Evolutionary conservation across 1,140 invertebrate species (phyloP), one percentile per base, ranked within the genome.

Genomic region (Tetragonula clypearis): DNA sequence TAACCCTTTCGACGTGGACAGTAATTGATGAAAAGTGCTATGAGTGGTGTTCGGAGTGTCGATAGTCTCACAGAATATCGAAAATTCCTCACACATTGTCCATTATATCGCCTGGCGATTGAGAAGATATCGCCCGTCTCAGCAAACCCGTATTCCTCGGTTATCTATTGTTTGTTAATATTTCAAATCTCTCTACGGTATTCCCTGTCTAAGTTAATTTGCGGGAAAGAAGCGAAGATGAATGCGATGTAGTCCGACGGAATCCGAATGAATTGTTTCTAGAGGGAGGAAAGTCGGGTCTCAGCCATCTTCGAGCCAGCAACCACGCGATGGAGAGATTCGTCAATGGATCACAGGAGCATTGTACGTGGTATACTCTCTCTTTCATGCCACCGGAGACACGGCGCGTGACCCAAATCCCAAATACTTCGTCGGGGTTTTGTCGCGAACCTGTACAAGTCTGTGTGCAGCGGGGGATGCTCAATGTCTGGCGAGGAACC

Each of bases 341-440:
- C 78, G 85, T 87, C 88, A 74, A 89, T 90, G 87, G 88, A 89
- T 88, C 84, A 77, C 66, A 66, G 62, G 76, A n/a, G 68, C 78
- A 86, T 87, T 89, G 87, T 87, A 68, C 85, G 65, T 66, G 60
- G 8, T 68, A 60, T 62, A 72, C 76, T 84, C 56, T 79, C 75
- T 85, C 62, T 75, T 84, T 86, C 82, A 77, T 89, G 72, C 69
- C 55, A 79, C 30, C 35, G 49, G 66, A 71, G 65, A 88, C 89
- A 65, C 73, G 77, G 87, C 84, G 79, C 88, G 58, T 82, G 88
- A 86, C 86, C 78, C 60, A 84, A 84, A 84, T 90, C 72, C 83
- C 53, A 78, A 88, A 89, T 82, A 71, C 66, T 35, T 79, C 62
- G 75, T 77, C 49, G 65, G 60, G 84, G 73, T 87, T 73, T 90